Percentiles rank a stretch among this genome's conserved stretches.
Conservation (phyloP, 2,888 invertebrate species). For the Philereme transversata region DNA sequence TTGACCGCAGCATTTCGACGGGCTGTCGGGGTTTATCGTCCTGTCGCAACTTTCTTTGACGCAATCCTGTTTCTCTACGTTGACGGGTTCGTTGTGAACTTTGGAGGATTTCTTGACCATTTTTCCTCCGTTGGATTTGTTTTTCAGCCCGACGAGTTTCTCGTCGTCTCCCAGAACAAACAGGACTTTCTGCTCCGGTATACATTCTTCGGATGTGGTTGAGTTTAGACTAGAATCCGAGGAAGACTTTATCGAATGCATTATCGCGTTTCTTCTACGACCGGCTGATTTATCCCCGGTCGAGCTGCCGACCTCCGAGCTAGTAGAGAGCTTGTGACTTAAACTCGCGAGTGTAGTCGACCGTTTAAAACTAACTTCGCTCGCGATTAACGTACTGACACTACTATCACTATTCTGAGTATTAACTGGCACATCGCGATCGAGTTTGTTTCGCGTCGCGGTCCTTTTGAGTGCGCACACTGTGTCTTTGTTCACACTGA, state of each 20-base stretch:
- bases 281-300: conserved; percentile 49
- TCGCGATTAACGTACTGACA: conserved; percentile 61
- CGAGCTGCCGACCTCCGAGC: conserved; percentile 51
- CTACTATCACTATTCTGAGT: conserved; percentile 65
- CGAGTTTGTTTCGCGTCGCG: conserved; percentile 45
- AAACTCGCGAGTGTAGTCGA: conserved; percentile 67
- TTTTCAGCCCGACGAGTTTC: conserved; percentile 86
- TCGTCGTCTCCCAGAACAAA: conserved; percentile 90
- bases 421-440: conserved; percentile 54
- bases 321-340: conserved; percentile 74
- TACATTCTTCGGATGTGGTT: conserved; percentile 59
- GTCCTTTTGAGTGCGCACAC: conserved; percentile 43
- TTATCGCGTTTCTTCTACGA: conserved; percentile 60
- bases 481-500: conserved; percentile 45
- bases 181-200: conserved; percentile 80
- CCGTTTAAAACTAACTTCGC: conserved; percentile 63
- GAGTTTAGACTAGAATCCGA: conserved; percentile 70
- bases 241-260: conserved; percentile 58
- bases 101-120: conserved; percentile 73
- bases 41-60: conserved; percentile 51
- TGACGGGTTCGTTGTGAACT: conserved; percentile 52
- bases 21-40: conserved; percentile 56
- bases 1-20: conserved; percentile 76
- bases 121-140: conserved; percentile 71
- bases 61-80: conserved; percentile 44